phyloP scores from a whole-genome alignment of 2,888 invertebrate species.

The Shargacucullia verbasci region DNA sequence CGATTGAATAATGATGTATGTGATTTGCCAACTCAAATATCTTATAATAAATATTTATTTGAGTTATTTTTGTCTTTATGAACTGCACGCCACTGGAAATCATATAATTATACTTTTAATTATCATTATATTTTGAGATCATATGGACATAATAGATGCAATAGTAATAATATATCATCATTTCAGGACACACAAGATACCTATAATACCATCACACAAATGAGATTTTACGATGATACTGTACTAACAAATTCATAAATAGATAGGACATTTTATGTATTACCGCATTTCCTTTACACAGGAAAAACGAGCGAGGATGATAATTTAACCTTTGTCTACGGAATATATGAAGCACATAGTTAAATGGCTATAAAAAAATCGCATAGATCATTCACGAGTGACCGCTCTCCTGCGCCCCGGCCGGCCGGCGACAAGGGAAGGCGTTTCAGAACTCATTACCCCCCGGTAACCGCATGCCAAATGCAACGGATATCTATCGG shows the following conservation, averaged over 20 bases:
- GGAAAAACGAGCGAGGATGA: constrained; percentile 47
- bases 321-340: constrained; percentile 66
- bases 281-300: constrained; percentile 42
- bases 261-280: constrained; percentile 35
- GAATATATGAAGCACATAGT: constrained; percentile 73
- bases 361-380: constrained; percentile 76
- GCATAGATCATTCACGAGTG: constrained; percentile 82
- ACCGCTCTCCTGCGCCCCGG: constrained; percentile 63
- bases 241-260: constrained; percentile 9
- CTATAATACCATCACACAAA: too few species aligned
- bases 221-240: too few species aligned
- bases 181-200: too few species aligned
- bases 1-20: too few species aligned
- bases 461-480: constrained; percentile 63
- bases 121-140: too few species aligned
- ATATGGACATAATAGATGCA: too few species aligned
- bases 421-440: constrained; percentile 65
- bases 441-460: constrained; percentile 75
- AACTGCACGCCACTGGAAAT: too few species aligned
- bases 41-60: too few species aligned
- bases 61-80: too few species aligned
- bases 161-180: too few species aligned
- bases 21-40: too few species aligned
- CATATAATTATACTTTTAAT: too few species aligned
- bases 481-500: constrained; percentile 52